Base-by-base conservation (phyloP, 2,113 vertebrate genomes). In the Neotoma lepida region DNA sequence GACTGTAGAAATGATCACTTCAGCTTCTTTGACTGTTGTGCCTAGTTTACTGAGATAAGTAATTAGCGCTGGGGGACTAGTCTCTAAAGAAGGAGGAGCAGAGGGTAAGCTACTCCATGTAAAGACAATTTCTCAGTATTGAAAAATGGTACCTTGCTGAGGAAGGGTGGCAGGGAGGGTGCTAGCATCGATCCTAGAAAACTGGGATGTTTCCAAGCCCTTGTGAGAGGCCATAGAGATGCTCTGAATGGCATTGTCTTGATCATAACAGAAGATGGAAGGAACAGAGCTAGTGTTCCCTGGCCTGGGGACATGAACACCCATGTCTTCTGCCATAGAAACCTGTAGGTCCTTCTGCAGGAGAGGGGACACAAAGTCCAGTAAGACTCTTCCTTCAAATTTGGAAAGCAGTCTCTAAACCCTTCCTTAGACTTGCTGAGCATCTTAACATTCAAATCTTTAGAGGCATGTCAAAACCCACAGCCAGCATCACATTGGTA, bases 231-330 rank as follows among this genome's bases (percentile, higher is more conserved):
- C 22, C 7, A 5, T 5, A 1, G 4, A 18, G 24, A 41, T 51
- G 33, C 28, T 10, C 14, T 14, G 13, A 70, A 10, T 4, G 14
- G 9, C 0, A 0, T 0, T 54, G 28, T 61, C 2, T 4, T 26
- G 22, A 10, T 89, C 41, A 51, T 0, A 15, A 8, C 39, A 35
- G 13, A 84, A 70, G 84, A 10, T 13, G 9, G 20, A 35, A 85
- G 26, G 26, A 76, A 54, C 10, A 9, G 41, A 58, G 33, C 22
- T 39, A 4, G 44, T n/a, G 44, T 26, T 70, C 24, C 10, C 58
- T 13, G n/a, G 22, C 49, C 0, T 30, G 26, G 35, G 85, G 24
- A 20, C 33, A 4, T 10, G 18, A 35, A 44, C 12, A 35, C 33
- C 9, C 2, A 15, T 0, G 0, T 76, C n/a, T 70, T 70, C 17